A percentile compares a stretch with the other conserved stretches of the same genome.
Conservation (phyloP, 2,113 vertebrate species). For the Silurus glanis region DNA sequence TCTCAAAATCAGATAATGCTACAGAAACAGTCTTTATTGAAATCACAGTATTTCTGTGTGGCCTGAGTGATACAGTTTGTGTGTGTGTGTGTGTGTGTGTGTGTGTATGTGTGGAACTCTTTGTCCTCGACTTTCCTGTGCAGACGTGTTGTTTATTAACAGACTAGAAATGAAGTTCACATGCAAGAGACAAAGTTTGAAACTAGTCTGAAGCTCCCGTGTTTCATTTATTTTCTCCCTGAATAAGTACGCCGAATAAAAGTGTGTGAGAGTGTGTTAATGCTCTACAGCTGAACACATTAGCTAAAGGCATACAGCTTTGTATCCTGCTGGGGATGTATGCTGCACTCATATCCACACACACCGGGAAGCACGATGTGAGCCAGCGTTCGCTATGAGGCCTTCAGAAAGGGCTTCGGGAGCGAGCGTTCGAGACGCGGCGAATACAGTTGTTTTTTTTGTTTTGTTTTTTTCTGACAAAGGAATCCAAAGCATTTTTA, state of each 20-base stretch:
- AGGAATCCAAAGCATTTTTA: constrained; percentile 67
- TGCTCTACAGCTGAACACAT: constrained; percentile 5
- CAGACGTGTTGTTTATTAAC: constrained; percentile 7
- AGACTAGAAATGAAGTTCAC: background rate
- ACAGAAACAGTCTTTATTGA: background rate
- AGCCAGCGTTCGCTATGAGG: constrained; percentile 25
- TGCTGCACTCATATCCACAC: constrained; percentile 9
- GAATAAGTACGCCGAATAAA: background rate
- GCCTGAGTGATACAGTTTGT: background rate
- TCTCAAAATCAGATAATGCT: background rate
- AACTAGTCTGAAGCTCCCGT: background rate
- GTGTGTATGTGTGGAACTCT: background rate
- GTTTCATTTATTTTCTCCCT: background rate
- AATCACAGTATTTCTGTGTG: background rate
- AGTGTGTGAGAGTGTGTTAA: background rate
- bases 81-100: background rate
- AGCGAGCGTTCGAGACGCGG: constrained; percentile 16
- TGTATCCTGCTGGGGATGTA: constrained; percentile 16
- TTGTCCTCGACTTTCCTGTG: background rate
- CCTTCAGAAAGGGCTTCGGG: background rate
- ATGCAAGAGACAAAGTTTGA: background rate
- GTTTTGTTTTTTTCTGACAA: constrained; percentile 31
- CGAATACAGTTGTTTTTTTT: constrained; percentile 42
- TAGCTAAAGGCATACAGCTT: constrained; percentile 15
- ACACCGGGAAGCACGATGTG: constrained; percentile 16